Evolutionary conservation across 1,140 invertebrate species (phyloP).

Genomic region (Tetramorium simillimum): DNA sequence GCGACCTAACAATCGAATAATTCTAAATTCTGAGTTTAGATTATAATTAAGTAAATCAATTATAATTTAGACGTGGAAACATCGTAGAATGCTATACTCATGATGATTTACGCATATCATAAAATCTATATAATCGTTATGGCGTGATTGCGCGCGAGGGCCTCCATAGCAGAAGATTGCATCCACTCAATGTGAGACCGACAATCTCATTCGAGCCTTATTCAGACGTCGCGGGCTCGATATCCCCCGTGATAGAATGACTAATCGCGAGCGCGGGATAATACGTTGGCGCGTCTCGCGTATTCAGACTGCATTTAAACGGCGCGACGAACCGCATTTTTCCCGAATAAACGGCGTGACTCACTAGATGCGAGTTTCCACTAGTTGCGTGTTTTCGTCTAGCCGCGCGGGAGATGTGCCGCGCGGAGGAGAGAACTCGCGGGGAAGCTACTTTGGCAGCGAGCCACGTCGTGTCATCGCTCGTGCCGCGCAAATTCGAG

Average conservation of each 20-base stretch:
- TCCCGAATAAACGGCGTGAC: conserved; percentile 41
- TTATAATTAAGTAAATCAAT: neutral
- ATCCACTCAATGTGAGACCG: neutral
- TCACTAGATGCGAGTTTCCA: conserved; percentile 31
- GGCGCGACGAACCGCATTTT: conserved; percentile 31
- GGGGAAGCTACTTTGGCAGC: conserved; percentile 62
- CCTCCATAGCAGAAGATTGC: neutral
- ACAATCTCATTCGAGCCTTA: neutral
- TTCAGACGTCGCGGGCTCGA: conserved; percentile 9
- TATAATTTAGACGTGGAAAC: neutral
- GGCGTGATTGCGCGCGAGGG: neutral
- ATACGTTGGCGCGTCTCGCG: conserved; percentile 30
- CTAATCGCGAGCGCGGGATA: conserved; percentile 36
- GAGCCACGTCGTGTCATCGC: conserved; percentile 67
- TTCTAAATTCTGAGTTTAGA: neutral
- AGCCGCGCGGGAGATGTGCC: conserved; percentile 11
- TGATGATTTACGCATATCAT: neutral
- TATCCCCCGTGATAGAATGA: conserved; percentile 1
- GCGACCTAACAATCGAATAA: neutral
- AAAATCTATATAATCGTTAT: neutral
- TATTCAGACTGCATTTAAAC: neutral
- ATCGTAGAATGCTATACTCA: neutral
- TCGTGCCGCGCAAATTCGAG: conserved; percentile 58
- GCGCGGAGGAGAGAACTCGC: conserved; percentile 35
- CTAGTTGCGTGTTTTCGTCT: conserved; percentile 53